Percentiles rank a stretch among this genome's conserved stretches.
Conservation (phyloP, 2,113 vertebrate genomes). For the Siphamia tubifer region DNA sequence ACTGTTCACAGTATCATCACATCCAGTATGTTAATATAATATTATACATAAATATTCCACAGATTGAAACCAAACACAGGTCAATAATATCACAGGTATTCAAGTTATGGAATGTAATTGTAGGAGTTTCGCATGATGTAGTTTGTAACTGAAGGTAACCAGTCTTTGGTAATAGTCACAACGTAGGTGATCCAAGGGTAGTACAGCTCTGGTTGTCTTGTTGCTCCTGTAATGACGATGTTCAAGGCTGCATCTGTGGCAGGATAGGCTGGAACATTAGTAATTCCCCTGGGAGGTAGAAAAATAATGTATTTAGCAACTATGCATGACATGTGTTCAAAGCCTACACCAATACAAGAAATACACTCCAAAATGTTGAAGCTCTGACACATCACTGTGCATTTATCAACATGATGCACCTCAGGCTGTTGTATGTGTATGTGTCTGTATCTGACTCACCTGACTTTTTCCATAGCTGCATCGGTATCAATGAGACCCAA, state of each 20-base stretch:
- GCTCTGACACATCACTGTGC: no score
- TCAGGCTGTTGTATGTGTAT: neutral
- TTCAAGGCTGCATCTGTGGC: constrained; percentile 81
- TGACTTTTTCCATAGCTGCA: constrained; percentile 76
- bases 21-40: neutral
- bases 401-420: no score
- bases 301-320: neutral
- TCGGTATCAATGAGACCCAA: constrained; percentile 85
- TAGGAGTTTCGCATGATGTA: constrained; percentile 73
- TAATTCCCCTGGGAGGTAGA: constrained; percentile 68
- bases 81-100: no score
- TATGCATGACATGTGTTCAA: neutral
- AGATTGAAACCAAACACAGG: neutral
- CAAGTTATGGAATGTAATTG: constrained; percentile 66
- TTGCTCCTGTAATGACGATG: constrained; percentile 79
- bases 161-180: constrained; percentile 62
- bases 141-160: constrained; percentile 66
- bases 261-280: constrained; percentile 68
- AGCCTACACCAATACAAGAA: neutral
- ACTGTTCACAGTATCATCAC: neutral
- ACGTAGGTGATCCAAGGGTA: constrained; percentile 80
- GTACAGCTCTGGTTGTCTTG: constrained; percentile 71
- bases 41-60: neutral
- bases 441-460: constrained; percentile 62
- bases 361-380: no score